These are phyloP conservation scores for Hermaeophaga mercurialis DNA, from an alignment of 2,888 invertebrate genomes.

Conservation along the genomic window DNA sequence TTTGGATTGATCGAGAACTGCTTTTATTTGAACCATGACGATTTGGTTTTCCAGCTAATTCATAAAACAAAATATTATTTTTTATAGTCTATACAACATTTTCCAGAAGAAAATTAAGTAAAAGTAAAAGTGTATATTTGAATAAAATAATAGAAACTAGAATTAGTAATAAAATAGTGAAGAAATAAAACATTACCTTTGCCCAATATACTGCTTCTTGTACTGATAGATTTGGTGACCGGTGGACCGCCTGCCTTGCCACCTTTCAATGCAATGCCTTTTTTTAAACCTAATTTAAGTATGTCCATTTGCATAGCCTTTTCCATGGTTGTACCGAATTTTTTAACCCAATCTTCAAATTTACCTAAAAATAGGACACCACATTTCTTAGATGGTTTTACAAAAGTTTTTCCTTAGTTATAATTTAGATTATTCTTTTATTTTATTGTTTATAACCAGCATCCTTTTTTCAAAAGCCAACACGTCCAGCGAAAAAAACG, in stretches of 20 bases:
- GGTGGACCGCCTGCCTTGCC: slow-evolving; percentile 15
- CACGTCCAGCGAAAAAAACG: no score
- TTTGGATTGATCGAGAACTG: slow-evolving; percentile 32
- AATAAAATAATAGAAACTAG: no score
- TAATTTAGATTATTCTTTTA: no score
- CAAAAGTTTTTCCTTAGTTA: no score
- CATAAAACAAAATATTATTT: background rate
- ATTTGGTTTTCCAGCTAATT: slow-evolving; percentile 14
- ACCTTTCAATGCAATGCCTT: background rate
- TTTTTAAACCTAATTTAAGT: slow-evolving; percentile 59
- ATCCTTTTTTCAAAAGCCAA: no score
- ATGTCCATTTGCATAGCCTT: slow-evolving; percentile 73
- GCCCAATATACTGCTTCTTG: slow-evolving; percentile 8
- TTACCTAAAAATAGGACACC: slow-evolving; percentile 58
- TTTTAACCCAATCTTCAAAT: slow-evolving; percentile 72
- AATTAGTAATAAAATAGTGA: no score
- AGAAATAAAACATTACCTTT: no score
- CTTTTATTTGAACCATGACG: slow-evolving; percentile 16
- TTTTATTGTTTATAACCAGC: no score
- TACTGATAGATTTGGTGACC: background rate
- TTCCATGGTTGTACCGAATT: slow-evolving; percentile 68
- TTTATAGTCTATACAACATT: no score
- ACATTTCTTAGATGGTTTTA: no score
- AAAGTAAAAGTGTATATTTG: no score
- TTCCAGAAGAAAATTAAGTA: no score